Conservation (phyloP, 2,888 invertebrate species). For the Baronia brevicornis region DNA sequence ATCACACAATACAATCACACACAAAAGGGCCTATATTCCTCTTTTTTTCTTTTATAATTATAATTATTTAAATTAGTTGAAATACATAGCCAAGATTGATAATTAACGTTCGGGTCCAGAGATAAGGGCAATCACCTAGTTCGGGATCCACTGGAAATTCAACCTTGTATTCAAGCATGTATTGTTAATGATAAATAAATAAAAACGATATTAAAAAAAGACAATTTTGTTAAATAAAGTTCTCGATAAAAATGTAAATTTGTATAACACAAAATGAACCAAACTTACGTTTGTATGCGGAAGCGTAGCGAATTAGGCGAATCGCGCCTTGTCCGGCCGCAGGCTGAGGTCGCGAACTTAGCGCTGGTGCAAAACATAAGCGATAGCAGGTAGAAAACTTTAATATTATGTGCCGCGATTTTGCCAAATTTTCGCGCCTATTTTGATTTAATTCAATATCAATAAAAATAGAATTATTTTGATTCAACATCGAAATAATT, state of each 20-base stretch:
- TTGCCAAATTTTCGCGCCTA: neutral
- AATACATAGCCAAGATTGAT: too few species aligned
- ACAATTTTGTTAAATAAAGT: neutral
- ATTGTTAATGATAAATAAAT: too few species aligned
- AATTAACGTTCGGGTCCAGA: too few species aligned
- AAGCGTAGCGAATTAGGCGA: conserved; percentile 55
- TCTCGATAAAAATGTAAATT: neutral
- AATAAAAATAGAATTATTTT: too few species aligned
- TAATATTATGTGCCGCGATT: neutral
- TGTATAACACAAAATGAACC: neutral
- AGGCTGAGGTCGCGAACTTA: conserved; percentile 33
- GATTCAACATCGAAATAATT: too few species aligned
- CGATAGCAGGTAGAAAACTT: conserved; percentile 23
- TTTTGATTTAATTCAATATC: neutral
- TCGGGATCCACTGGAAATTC: too few species aligned
- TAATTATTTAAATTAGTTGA: too few species aligned
- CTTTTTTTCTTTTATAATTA: too few species aligned
- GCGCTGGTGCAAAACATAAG: conserved; percentile 17
- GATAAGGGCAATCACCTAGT: too few species aligned
- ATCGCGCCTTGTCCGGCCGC: conserved; percentile 55
- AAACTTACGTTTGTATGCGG: conserved; percentile 23
- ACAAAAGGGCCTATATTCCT: too few species aligned
- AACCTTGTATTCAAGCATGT: too few species aligned
- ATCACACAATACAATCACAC: too few species aligned
- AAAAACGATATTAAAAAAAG: neutral